phyloP scores from a whole-genome alignment of 2,113 vertebrate species.

The Catharus fuscescens region DNA sequence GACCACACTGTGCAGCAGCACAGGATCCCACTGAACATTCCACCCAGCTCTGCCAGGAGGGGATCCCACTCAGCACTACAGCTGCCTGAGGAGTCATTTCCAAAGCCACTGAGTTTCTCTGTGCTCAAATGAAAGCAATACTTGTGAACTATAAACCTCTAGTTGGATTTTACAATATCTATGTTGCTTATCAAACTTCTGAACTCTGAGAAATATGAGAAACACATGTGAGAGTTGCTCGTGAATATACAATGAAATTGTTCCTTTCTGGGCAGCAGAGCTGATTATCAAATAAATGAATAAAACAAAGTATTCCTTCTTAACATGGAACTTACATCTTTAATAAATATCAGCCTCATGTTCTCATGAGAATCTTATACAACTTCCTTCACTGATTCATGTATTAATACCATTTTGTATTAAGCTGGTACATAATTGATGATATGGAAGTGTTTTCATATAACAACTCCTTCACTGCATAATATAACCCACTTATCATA shows the following conservation, averaged over 20 bases:
- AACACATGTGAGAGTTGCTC: neutral
- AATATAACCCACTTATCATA: constrained; percentile 65
- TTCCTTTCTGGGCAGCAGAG: constrained; percentile 2
- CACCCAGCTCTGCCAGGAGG: neutral
- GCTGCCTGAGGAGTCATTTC: neutral
- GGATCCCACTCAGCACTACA: neutral
- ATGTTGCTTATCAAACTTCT: neutral
- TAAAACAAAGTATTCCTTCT: constrained; percentile 55
- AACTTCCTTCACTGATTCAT: constrained; percentile 57
- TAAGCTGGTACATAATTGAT: constrained; percentile 62
- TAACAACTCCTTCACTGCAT: constrained; percentile 37
- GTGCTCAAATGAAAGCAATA: neutral
- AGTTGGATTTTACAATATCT: neutral
- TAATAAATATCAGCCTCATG: constrained; percentile 55
- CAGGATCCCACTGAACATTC: neutral
- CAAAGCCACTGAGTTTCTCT: neutral
- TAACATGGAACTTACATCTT: constrained; percentile 38
- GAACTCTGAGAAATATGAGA: neutral
- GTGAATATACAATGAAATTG: neutral
- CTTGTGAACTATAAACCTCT: neutral
- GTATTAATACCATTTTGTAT: constrained; percentile 63
- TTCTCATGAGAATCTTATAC: constrained; percentile 42
- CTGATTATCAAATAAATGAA: constrained; percentile 43
- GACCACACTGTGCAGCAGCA: neutral
- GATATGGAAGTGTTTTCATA: constrained; percentile 31